These are phyloP conservation scores for Triplophysa tibetana DNA, from an alignment of 2,113 vertebrate genomes.

Conservation along the genomic window DNA sequence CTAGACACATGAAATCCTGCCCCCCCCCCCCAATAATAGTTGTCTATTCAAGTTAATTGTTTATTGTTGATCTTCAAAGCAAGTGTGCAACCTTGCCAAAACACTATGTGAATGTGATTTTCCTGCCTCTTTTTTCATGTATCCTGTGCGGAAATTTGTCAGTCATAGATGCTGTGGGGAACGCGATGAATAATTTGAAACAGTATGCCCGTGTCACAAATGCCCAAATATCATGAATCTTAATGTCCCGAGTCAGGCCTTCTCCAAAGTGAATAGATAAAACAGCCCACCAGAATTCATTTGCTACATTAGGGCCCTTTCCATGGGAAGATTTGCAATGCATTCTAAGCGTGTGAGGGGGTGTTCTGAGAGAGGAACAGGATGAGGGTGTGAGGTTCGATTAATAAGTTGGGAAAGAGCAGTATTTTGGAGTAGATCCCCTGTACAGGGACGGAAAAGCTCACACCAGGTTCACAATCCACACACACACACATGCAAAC, in stretches of 20 bases:
- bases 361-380: slow-evolving; percentile 32
- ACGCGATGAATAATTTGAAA: slow-evolving; percentile 71
- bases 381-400: slow-evolving; percentile 47
- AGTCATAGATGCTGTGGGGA: slow-evolving; percentile 62
- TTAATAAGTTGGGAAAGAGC: neutral
- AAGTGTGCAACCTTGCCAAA: neutral
- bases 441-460: slow-evolving; percentile 4
- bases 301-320: slow-evolving; percentile 72
- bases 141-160: slow-evolving; percentile 58
- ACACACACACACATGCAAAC: slow-evolving; percentile 18
- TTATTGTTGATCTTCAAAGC: slow-evolving; percentile 33
- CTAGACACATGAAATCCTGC: neutral
- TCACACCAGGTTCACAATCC: slow-evolving; percentile 15
- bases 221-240: slow-evolving; percentile 70
- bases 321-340: slow-evolving; percentile 70
- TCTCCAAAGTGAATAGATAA: slow-evolving; percentile 71
- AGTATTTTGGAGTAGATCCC: slow-evolving; percentile 58
- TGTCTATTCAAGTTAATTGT: too few relatives aligned
- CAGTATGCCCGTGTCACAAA: slow-evolving; percentile 61
- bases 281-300: slow-evolving; percentile 68
- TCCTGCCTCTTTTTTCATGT: slow-evolving; percentile 35
- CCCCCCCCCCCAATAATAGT: too few relatives aligned
- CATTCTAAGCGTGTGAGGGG: slow-evolving; percentile 49
- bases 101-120: slow-evolving; percentile 52
- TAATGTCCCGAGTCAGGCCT: slow-evolving; percentile 57